Conservation (phyloP, 1,140 invertebrate species). For the Trachymyrmex septentrionalis region DNA sequence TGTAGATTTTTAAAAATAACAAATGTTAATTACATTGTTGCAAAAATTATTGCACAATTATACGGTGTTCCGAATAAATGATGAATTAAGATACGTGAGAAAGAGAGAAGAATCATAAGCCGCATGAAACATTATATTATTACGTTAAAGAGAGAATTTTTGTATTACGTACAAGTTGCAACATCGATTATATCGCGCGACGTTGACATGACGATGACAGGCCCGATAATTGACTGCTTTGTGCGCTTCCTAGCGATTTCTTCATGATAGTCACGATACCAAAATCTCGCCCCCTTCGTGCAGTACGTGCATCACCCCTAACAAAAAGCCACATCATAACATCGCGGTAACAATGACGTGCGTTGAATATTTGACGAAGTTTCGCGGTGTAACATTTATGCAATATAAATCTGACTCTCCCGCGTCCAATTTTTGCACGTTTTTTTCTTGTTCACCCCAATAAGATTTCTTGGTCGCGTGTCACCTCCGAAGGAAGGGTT, state of each 20-base stretch:
- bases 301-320: slow-evolving; percentile 15
- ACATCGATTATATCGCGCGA: slow-evolving; percentile 27
- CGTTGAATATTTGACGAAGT: slow-evolving; percentile 69
- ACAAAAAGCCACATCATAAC: slow-evolving; percentile 36
- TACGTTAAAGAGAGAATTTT: neutral
- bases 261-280: slow-evolving; percentile 49
- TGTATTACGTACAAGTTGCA: neutral
- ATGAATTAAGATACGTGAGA: neutral
- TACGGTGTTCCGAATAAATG: neutral
- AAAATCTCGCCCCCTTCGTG: slow-evolving; percentile 19
- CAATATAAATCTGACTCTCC: slow-evolving; percentile 62
- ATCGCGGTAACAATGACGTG: slow-evolving; percentile 36
- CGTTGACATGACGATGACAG: slow-evolving; percentile 30
- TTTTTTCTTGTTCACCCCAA: neutral
- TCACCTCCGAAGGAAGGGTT: slow-evolving; percentile 28
- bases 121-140: neutral
- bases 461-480: slow-evolving; percentile 61
- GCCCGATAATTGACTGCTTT: slow-evolving; percentile 33
- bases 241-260: neutral
- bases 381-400: slow-evolving; percentile 68
- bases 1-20: neutral
- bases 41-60: slow-evolving; percentile 8
- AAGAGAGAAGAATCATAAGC: neutral
- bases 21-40: neutral
- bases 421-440: slow-evolving; percentile 32